Percentiles rank a stretch among this genome's conserved stretches.
Evolutionary conservation across 2,113 vertebrate genomes (phyloP).

Genomic region (Phaethornis superciliosus): DNA sequence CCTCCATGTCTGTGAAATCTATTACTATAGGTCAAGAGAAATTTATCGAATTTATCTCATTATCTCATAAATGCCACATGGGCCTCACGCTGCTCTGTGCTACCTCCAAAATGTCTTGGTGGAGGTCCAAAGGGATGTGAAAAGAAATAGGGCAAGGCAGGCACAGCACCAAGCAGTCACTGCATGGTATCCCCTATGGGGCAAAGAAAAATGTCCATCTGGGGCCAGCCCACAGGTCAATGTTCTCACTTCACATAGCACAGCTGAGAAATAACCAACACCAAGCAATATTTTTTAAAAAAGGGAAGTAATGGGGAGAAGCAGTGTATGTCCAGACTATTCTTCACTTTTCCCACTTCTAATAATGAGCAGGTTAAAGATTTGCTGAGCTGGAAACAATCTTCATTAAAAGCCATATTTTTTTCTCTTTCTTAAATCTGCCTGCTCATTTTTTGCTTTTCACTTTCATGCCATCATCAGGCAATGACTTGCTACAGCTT

Average conservation of each 20-base stretch:
- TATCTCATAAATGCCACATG: not conserved
- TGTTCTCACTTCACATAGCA: not conserved
- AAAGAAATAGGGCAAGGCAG: not conserved
- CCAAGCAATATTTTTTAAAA: not conserved
- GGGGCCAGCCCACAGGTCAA: not conserved
- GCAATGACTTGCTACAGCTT: not conserved
- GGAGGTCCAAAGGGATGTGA: not conserved
- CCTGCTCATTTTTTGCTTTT: not conserved
- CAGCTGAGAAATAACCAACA: not conserved
- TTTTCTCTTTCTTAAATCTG: not conserved
- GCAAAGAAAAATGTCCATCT: not conserved
- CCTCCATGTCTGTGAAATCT: not conserved
- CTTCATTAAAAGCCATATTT: not conserved
- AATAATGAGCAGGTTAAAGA: not conserved
- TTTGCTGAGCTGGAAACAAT: not conserved
- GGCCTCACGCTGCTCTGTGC: fast-evolving
- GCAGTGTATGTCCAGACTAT: not conserved
- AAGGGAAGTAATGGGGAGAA: not conserved
- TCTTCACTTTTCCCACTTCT: not conserved
- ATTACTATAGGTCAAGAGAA: not conserved
- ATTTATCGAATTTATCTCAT: not conserved
- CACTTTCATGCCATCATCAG: not conserved
- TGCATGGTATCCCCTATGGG: not conserved
- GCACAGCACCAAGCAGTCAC: not conserved
- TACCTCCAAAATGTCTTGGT: not conserved